Evolutionary conservation across 2,888 invertebrate species (phyloP), one percentile per base, ranked within the genome.

Genomic region (Monoplex corrugatus): DNA sequence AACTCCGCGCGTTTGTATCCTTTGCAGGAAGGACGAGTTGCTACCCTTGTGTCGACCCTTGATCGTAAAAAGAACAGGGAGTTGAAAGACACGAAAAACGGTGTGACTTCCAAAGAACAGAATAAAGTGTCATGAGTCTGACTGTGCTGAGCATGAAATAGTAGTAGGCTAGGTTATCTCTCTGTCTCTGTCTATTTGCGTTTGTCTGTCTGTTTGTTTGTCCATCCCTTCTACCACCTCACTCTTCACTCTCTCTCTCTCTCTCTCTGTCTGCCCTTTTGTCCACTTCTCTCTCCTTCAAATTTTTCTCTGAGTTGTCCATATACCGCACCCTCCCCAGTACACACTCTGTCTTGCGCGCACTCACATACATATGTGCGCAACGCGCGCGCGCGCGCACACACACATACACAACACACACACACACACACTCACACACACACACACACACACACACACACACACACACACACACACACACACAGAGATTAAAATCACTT

Each of bases 1-100:
- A 19, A 38, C 35, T 63, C 80, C 57, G 32, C 57, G 10, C 82
- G 88, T 16, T 68, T 88, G 68, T 88, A 88, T 88, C 88, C 88
- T 19, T 38, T 88, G 57, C 88, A 88, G 35, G 88, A 88, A 40
- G 88, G 88, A 0, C 38, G 88, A 68, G 88, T 88, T 44, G 88
- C 88, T 0, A 82, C 83, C 83, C 88, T 88, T 88, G 80, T 88
- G 43, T 88, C 88, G 44, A 82, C 88, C n/a, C 68, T 88, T 1
- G 68, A 83, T 63, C 57, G 88, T 19, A 72, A 40, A 16, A 82
- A n/a, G n/a, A n/a, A n/a, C n/a, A n/a, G n/a, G n/a, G n/a, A n/a
- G n/a, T n/a, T n/a, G n/a, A n/a, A 83, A 68, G 44, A 83, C 3
- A 23, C 63, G n/a, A 86, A 86, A 35, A 86, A 40, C n/a, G 86